These are phyloP conservation scores for Sphaeridia pumilis DNA, from an alignment of 2,888 invertebrate species.

Conservation along the genomic window DNA sequence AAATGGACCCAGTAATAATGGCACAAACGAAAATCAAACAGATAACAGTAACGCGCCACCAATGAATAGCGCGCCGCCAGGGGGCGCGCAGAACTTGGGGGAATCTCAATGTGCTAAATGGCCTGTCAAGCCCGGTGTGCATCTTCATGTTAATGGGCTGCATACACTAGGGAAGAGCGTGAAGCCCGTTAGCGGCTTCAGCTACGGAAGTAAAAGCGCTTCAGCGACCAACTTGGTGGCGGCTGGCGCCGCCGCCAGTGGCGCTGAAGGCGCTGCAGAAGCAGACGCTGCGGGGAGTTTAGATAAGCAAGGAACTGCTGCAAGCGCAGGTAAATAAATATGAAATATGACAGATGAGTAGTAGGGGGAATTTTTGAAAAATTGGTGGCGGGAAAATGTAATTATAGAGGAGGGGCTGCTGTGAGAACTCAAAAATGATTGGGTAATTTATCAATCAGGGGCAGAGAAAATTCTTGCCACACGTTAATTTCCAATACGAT, in stretches of 20 bases:
- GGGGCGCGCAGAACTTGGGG: constrained; percentile 4
- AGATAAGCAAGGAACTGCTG: too few species aligned
- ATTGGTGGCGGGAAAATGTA: too few species aligned
- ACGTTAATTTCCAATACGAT: too few species aligned
- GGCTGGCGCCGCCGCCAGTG: neutral
- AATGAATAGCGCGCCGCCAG: neutral
- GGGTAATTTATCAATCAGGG: neutral
- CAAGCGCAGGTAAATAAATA: too few species aligned
- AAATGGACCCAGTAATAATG: constrained; percentile 18
- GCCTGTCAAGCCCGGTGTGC: constrained; percentile 77
- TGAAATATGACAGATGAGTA: too few species aligned
- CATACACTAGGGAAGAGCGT: constrained; percentile 48
- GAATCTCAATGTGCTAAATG: constrained; percentile 47
- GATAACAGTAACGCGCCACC: neutral
- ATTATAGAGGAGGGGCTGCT: too few species aligned
- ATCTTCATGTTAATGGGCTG: constrained; percentile 75
- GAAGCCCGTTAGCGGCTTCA: constrained; percentile 36
- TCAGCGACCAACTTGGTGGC: neutral
- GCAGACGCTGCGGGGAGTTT: neutral
- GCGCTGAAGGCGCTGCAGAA: neutral
- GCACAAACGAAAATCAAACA: constrained; percentile 13
- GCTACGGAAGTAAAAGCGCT: constrained; percentile 26
- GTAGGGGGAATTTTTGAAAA: too few species aligned
- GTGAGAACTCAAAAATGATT: neutral
- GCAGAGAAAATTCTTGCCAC: neutral